phyloP scores from a whole-genome alignment of 2,113 vertebrate genomes.

The Phrynosoma blainvillii region DNA sequence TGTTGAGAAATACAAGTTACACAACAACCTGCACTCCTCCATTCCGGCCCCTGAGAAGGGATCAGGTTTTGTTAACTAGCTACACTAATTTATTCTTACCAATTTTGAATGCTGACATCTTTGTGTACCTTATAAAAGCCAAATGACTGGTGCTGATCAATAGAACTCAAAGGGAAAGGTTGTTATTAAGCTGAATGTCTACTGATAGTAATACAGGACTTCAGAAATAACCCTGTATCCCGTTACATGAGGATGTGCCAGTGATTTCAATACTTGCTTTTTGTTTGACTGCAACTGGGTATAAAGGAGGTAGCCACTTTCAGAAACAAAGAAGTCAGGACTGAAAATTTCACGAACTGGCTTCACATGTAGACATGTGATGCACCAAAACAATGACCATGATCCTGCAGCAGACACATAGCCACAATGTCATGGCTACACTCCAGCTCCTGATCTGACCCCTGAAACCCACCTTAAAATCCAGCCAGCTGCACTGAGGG shows the following conservation, averaged over 20 bases:
- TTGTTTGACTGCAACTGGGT: neutral
- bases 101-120: neutral
- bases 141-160: neutral
- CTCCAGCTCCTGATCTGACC: too few relatives aligned
- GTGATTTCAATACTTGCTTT: neutral
- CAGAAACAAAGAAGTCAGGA: neutral
- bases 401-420: neutral
- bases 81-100: neutral
- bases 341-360: neutral
- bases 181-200: too few relatives aligned
- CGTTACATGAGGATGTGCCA: neutral
- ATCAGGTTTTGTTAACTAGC: neutral
- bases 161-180: neutral
- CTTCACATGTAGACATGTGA: neutral
- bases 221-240: neutral
- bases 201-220: neutral
- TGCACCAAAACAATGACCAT: neutral
- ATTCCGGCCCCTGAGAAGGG: neutral
- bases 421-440: too few relatives aligned
- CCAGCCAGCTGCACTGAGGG: too few relatives aligned
- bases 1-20: neutral
- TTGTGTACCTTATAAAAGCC: neutral
- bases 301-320: neutral
- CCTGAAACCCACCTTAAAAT: too few relatives aligned
- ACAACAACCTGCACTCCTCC: neutral